A percentile compares a stretch with the other conserved stretches of the same genome.
These are phyloP conservation scores for Colletes latitarsis DNA, from an alignment of 1,140 invertebrate genomes.

Conservation along the genomic window DNA sequence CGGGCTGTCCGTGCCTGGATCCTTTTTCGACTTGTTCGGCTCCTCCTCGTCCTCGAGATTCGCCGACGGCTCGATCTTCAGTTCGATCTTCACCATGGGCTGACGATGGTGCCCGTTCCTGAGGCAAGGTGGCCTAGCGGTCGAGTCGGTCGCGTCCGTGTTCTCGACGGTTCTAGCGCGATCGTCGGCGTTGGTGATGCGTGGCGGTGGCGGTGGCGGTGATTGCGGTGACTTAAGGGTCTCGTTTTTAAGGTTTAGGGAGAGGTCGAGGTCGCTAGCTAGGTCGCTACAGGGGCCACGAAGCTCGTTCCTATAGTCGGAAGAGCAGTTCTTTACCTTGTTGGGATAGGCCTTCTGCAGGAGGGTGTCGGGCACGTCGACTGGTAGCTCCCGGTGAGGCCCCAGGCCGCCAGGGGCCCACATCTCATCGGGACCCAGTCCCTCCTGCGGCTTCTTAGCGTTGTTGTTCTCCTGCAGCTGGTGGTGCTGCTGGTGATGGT, in stretches of 20 bases:
- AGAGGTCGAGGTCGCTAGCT: slow-evolving; percentile 77
- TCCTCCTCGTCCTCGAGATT: slow-evolving; percentile 47
- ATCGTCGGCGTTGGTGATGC: slow-evolving; percentile 43
- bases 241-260: slow-evolving; percentile 75
- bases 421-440: slow-evolving; percentile 79
- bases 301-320: slow-evolving; percentile 67
- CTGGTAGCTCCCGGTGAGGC: slow-evolving; percentile 97
- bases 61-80: slow-evolving; percentile 72
- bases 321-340: slow-evolving; percentile 85
- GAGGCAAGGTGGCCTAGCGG: not conserved
- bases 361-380: slow-evolving; percentile 98
- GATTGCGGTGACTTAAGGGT: slow-evolving; percentile 50
- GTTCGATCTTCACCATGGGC: slow-evolving; percentile 80
- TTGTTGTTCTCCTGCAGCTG: slow-evolving; percentile 78
- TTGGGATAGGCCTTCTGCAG: slow-evolving; percentile 95
- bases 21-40: slow-evolving; percentile 19
- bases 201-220: not conserved
- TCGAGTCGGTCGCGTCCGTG: slow-evolving; percentile 48
- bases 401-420: slow-evolving; percentile 82
- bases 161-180: slow-evolving; percentile 58
- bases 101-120: slow-evolving; percentile 74
- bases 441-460: slow-evolving; percentile 74
- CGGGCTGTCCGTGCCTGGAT: not conserved
- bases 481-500: slow-evolving; percentile 74
- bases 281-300: slow-evolving; percentile 72